Evolutionary conservation across 1,140 invertebrate species (phyloP).

Genomic region (Eciton burchellii): DNA sequence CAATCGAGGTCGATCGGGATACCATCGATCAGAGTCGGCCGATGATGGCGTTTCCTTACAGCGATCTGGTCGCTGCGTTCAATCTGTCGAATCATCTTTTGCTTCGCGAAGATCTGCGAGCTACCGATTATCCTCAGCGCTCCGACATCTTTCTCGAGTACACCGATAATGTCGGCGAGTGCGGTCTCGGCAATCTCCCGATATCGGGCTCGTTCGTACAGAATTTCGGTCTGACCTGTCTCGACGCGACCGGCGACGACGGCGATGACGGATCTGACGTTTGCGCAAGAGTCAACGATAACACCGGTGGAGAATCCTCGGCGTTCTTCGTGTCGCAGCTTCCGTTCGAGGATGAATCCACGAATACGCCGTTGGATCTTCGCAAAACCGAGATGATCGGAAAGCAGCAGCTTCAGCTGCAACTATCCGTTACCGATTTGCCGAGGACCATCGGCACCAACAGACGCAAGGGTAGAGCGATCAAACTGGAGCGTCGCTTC

Average conservation of each 20-base stretch:
- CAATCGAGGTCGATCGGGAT: background rate
- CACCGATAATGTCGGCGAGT: constrained; percentile 15
- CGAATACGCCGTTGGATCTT: constrained; percentile 83
- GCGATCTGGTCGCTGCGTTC: constrained; percentile 62
- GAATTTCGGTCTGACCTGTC: background rate
- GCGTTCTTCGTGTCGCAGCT: background rate
- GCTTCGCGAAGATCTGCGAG: constrained; percentile 7
- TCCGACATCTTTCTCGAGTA: constrained; percentile 63
- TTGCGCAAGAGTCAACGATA: background rate
- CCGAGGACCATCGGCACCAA: constrained; percentile 84
- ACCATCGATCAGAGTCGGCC: background rate
- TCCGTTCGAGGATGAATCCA: background rate
- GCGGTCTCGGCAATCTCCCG: background rate
- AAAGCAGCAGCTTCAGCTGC: constrained; percentile 24
- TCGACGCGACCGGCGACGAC: background rate
- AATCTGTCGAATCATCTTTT: constrained; percentile 52
- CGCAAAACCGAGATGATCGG: constrained; percentile 80
- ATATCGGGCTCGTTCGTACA: background rate
- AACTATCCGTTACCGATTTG: constrained; percentile 14
- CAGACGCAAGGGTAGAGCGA: constrained; percentile 92
- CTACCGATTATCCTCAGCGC: constrained; percentile 50
- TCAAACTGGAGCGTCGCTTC: constrained; percentile 89
- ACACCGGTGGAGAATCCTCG: background rate
- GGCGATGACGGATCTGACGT: background rate
- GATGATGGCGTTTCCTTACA: constrained; percentile 62